Evolutionary conservation across 2,113 vertebrate species (phyloP).

Genomic region (Pontoporia blainvillei): DNA sequence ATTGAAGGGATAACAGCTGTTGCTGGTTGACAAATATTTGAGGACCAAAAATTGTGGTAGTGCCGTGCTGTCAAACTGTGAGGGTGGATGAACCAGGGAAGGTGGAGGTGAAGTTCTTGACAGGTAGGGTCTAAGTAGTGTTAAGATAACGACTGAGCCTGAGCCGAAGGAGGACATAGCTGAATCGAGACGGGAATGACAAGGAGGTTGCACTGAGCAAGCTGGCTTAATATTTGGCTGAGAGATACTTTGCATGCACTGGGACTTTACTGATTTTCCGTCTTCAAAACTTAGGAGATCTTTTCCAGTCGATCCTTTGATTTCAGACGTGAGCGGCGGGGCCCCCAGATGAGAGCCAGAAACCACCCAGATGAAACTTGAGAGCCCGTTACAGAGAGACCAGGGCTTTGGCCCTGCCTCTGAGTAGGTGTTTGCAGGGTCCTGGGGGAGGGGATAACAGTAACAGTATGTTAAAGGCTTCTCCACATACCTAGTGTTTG

Average conservation of each 20-base stretch:
- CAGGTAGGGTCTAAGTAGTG: fast-evolving
- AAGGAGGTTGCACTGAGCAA: fast-evolving
- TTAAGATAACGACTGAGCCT: neutral
- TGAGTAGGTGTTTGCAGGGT: neutral
- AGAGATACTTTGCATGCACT: neutral
- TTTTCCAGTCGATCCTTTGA: neutral
- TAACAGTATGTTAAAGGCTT: too few species aligned
- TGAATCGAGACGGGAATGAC: neutral
- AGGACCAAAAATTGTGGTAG: neutral
- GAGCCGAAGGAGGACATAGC: too few species aligned
- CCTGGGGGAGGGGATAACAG: too few species aligned
- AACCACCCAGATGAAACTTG: neutral
- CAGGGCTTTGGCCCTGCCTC: neutral
- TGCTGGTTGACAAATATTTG: neutral
- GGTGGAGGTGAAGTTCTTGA: neutral
- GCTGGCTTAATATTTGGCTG: fast-evolving
- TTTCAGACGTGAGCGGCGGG: fast-evolving
- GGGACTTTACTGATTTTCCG: neutral
- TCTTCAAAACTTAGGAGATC: neutral
- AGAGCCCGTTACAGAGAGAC: neutral
- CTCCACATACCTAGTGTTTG: fast-evolving
- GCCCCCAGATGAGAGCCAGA: neutral
- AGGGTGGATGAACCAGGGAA: neutral
- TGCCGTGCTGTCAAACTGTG: fast-evolving
- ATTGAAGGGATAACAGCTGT: neutral